These are phyloP conservation scores for Istiophorus platypterus DNA, from an alignment of 2,113 vertebrate genomes.

Conservation along the genomic window DNA sequence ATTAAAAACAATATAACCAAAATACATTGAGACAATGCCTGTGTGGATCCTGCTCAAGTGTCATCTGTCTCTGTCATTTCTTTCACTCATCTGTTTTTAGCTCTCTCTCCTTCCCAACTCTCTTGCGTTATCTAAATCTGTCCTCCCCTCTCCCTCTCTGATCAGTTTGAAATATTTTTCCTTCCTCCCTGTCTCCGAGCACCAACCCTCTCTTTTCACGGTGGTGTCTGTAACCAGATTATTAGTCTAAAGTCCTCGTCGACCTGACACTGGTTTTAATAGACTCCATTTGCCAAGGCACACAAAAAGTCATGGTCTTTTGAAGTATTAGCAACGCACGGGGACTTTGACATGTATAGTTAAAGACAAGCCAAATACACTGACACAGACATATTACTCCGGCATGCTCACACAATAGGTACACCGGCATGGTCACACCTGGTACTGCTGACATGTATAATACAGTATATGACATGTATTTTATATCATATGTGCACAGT, in stretches of 20 bases:
- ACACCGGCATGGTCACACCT: neutral
- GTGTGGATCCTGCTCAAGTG: neutral
- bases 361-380: neutral
- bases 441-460: neutral
- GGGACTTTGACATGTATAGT: neutral
- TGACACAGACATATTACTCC: neutral
- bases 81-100: neutral
- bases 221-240: constrained; percentile 59
- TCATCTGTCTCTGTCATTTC: constrained; percentile 16
- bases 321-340: constrained; percentile 1
- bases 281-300: constrained; percentile 36
- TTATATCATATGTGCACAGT: neutral
- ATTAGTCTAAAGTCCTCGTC: constrained; percentile 52
- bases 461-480: neutral
- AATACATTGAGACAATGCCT: constrained; percentile 3
- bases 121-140: constrained; percentile 39
- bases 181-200: constrained; percentile 36
- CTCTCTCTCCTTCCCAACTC: neutral
- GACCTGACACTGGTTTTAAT: constrained; percentile 50
- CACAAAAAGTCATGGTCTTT: neutral
- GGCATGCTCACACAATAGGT: neutral
- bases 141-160: constrained; percentile 25
- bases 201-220: constrained; percentile 41
- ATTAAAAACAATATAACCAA: neutral
- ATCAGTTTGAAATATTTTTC: constrained; percentile 45